Conservation (phyloP, 2,888 invertebrate genomes). For the Meghimatium bilineatum region DNA sequence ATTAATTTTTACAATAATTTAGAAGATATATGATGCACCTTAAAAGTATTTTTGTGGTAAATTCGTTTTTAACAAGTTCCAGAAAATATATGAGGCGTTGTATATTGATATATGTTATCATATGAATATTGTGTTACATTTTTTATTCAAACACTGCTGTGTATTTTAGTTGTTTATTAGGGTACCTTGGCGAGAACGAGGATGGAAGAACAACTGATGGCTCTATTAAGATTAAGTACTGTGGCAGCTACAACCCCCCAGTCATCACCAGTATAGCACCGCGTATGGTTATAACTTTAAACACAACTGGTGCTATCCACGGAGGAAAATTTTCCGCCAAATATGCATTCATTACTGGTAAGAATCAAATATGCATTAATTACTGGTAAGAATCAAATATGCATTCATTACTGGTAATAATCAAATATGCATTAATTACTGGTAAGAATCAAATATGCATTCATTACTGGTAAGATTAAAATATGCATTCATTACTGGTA, state of each 20-base stretch:
- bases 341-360: slow-evolving; percentile 90
- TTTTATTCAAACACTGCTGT: no score
- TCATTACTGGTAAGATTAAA: slow-evolving; percentile 84
- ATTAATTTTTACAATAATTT: no score
- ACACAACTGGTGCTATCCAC: slow-evolving; percentile 86
- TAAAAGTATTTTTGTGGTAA: no score
- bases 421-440: no score
- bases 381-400: no score
- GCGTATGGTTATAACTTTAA: slow-evolving; percentile 94
- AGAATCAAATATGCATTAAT: neutral
- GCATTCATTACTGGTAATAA: slow-evolving; percentile 87
- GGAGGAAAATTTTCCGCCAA: slow-evolving; percentile 94
- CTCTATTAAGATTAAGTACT: slow-evolving; percentile 81
- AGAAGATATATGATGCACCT: no score
- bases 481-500: no score
- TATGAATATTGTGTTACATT: no score
- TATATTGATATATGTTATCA: no score
- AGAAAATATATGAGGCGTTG: no score
- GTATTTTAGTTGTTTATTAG: slow-evolving; percentile 68
- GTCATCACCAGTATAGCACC: slow-evolving; percentile 92
- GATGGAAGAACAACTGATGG: slow-evolving; percentile 64
- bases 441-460: slow-evolving; percentile 87
- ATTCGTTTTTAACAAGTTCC: no score
- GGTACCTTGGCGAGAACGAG: slow-evolving; percentile 69
- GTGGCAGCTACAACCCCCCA: slow-evolving; percentile 89